Percentiles rank a stretch among this genome's conserved stretches.
Conservation (phyloP, 2,888 invertebrate species). For the Norana najaformis region DNA sequence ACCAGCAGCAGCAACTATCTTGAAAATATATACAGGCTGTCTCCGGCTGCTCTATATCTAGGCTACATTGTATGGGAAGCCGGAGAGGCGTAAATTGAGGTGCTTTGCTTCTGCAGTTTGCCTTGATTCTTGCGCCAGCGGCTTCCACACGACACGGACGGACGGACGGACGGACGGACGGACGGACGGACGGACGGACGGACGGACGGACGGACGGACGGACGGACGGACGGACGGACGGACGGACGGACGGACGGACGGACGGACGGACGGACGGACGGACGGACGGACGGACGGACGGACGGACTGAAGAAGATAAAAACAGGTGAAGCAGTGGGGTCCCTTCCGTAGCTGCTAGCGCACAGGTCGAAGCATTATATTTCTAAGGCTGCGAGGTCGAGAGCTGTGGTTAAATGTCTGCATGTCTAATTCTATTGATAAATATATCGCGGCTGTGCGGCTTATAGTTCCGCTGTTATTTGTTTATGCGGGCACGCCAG, state of each 20-base stretch:
- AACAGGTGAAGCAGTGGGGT: not conserved
- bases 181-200: not conserved
- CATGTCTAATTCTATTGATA: not conserved
- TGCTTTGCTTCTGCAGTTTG: not conserved
- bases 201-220: not conserved
- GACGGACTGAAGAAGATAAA: not conserved
- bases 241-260: too few species aligned
- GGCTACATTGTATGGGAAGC: not conserved
- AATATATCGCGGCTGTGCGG: slow-evolving; percentile 7
- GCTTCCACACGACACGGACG: not conserved
- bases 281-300: not conserved
- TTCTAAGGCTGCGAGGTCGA: not conserved
- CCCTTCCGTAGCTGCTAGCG: not conserved
- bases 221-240: too few species aligned
- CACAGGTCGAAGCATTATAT: not conserved
- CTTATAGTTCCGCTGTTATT: not conserved
- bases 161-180: not conserved
- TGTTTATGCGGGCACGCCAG: not conserved
- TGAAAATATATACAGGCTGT: slow-evolving; percentile 7
- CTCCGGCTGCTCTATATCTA: not conserved
- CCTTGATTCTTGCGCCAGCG: not conserved
- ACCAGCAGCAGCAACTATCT: not conserved
- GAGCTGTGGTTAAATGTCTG: not conserved
- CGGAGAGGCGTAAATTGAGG: not conserved
- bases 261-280: not conserved